phyloP scores from a whole-genome alignment of 2,888 invertebrate species.

The Aphodius granarius region DNA sequence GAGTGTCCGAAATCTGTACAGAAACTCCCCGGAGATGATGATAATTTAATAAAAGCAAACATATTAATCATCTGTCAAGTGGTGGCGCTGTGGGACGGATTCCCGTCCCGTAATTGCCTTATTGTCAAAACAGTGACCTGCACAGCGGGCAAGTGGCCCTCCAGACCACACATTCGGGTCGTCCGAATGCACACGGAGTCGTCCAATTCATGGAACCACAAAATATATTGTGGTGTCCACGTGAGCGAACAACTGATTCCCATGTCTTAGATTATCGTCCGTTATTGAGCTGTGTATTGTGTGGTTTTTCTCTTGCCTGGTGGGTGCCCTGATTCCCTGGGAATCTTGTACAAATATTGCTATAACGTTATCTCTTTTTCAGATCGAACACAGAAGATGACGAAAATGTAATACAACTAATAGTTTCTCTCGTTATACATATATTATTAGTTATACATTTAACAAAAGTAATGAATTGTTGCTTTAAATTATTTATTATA shows the following conservation, averaged over 20 bases:
- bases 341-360: neutral
- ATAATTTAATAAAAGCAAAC: conserved; percentile 52
- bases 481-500: too few relatives aligned
- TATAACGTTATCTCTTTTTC: neutral
- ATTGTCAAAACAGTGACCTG: conserved; percentile 52
- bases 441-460: too few relatives aligned
- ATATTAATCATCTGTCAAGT: conserved; percentile 53
- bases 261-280: too few relatives aligned
- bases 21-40: conserved; percentile 48
- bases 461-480: too few relatives aligned
- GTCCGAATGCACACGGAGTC: conserved; percentile 8
- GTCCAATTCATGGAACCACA: neutral
- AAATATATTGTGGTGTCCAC: neutral
- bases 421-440: too few relatives aligned
- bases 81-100: conserved; percentile 49
- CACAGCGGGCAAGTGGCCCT: conserved; percentile 38
- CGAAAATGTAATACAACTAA: neutral
- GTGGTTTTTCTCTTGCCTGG: too few relatives aligned
- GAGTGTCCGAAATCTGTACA: conserved; percentile 2
- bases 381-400: neutral
- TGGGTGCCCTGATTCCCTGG: neutral
- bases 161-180: conserved; percentile 48
- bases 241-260: neutral
- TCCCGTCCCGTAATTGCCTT: conserved; percentile 52
- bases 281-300: too few relatives aligned